phyloP scores from a whole-genome alignment of 2,797 vertebrate species.

The Alauda arvensis region DNA sequence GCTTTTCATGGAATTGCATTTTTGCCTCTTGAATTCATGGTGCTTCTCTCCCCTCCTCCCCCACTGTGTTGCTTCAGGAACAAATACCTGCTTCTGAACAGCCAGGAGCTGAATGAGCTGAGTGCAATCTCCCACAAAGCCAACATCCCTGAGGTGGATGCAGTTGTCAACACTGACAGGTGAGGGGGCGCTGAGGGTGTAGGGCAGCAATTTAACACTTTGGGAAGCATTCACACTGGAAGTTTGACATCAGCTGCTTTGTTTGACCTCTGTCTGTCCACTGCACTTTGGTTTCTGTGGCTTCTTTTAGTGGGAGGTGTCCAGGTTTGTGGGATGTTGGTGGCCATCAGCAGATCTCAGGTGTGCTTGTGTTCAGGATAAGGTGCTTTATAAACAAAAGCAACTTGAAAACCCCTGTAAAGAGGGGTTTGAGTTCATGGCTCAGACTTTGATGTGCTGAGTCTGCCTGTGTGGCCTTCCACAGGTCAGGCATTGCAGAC shows the following conservation, averaged over 20 bases:
- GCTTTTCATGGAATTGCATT: neutral
- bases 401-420: neutral
- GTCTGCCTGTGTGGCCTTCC: neutral
- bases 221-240: neutral
- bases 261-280: neutral
- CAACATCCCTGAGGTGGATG: slow-evolving; percentile 97
- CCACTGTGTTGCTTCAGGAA: slow-evolving; percentile 77
- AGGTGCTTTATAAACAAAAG: neutral
- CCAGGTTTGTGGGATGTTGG: neutral
- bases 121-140: slow-evolving; percentile 96
- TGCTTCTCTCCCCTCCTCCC: neutral
- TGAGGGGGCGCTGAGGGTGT: slow-evolving; percentile 22
- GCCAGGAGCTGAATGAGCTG: slow-evolving; percentile 93
- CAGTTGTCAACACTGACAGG: slow-evolving; percentile 94
- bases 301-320: neutral
- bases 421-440: neutral
- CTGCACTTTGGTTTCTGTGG: neutral
- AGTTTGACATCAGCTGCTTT: neutral
- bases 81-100: slow-evolving; percentile 95
- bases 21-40: neutral
- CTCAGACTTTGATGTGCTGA: neutral
- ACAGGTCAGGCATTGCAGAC: neutral
- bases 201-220: neutral
- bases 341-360: neutral
- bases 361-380: neutral